Evolutionary conservation across 1,140 invertebrate species (phyloP), one percentile per base, ranked within the genome.

Genomic region (Leptinotarsa undecemlineata): DNA sequence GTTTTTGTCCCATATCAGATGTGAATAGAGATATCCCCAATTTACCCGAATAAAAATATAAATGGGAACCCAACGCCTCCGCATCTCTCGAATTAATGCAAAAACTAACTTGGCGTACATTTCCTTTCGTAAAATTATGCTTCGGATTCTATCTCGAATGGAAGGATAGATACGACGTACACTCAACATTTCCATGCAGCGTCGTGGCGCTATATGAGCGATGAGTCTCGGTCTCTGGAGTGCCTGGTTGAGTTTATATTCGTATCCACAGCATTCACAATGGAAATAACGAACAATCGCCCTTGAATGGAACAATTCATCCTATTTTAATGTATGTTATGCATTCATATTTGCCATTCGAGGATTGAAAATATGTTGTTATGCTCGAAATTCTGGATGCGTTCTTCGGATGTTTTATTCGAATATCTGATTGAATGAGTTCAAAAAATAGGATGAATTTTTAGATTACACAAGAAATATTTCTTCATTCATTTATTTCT

Each of bases 201-300:
- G 51, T 57, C 51, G n/a, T 57, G 51, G 51, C 51, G 51, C 51
- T 14, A 57, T 17, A 57, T 57, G 51, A 57, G 15, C 51, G 51
- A 57, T 57, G 51, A 17, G 51, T 57, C 51, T 57, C 51, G 51
- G 51, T 57, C 51, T 57, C 51, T 57, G 13, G 51, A 15, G 51
- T 57, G 51, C 51, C 51, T 57, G n/a, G 51, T 57, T 57, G 51
- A 57, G 51, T 57, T 57, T 42, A 42, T 42, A 33, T 6, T 33
- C 14, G 15, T 57, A 57, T 57, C 51, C 51, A 19, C 51, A 19
- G n/a, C 15, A 57, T 17, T 15, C 51, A 57, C 51, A 57, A 57
- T 57, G 51, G 51, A 57, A 57, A 57, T 57, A 57, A 57, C 51
- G n/a, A 57, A 57, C 51, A 57, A 57, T 57, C 51, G 51, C 6